Base-by-base conservation (phyloP, 1,140 invertebrate species). In the Pectinophora gossypiella region DNA sequence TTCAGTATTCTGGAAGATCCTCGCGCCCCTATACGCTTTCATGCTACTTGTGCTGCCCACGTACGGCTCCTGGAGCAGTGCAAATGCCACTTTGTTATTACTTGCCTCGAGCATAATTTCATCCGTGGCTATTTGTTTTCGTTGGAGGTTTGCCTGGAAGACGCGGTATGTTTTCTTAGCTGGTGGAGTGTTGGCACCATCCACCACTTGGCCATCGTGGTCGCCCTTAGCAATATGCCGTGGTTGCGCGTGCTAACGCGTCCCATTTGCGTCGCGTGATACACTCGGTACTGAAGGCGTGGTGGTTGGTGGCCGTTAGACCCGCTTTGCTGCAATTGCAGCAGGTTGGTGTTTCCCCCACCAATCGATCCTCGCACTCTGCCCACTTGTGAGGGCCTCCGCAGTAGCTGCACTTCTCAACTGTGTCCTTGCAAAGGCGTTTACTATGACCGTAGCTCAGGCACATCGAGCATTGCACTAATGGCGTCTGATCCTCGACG, bases 141-240 rank as follows among this genome's bases (percentile, higher is more conserved):
- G 23, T 15, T 61, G 58, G 0, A 64, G 42, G 18, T 64, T 61
- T 2, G 57, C 27, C 13, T 60, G 61, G 12, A 18, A 4, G 4
- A 56, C 20, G 0, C 2, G 0, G 35, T 36, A 54, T 2, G 1
- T 53, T 0, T 20, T 3, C 15, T 0, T 3, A 27, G 51, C 15
- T 5, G 3, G 9, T 43, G 40, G 32, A 40, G 42, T 2, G 2
- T 42, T 16, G 9, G 38, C 38, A 16, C 5, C 9, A 19, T 6
- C 15, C 42, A n/a, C 10, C 22, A 4, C 22, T 4, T 23, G 4
- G 22, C 40, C n/a, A n/a, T 43, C 18, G 6, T n/a, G 18, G 40
- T n/a, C 18, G 40, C 15, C 38, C 40, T 54, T 46, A 51, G 49
- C 50, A 47, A 10, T 52, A 47, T 0, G 50, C 35, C 7, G 36